Conservation (phyloP, 2,888 invertebrate genomes). For the Oxycera nigricornis region DNA sequence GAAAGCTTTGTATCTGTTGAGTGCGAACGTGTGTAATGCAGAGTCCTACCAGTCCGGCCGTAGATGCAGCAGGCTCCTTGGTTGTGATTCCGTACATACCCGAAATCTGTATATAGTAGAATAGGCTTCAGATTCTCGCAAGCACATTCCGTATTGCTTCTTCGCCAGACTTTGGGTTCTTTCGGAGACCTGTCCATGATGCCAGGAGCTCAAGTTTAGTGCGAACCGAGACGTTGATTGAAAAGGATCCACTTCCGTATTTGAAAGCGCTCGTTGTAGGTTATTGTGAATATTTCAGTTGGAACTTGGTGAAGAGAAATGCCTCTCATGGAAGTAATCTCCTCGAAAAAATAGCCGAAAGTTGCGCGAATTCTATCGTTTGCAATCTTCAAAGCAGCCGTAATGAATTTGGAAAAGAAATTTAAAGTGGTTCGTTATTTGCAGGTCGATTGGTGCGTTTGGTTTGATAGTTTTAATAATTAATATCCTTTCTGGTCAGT, state of each 20-base stretch:
- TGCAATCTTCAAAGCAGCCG: not conserved
- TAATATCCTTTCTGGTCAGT: not conserved
- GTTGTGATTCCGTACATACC: slow-evolving; percentile 5
- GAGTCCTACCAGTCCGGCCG: not conserved
- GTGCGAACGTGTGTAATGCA: slow-evolving; percentile 1
- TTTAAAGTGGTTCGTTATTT: not conserved
- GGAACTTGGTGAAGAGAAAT: not conserved
- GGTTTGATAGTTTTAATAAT: not conserved
- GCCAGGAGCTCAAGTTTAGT: slow-evolving; percentile 42
- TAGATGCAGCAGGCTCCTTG: slow-evolving; percentile 11
- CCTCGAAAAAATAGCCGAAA: not conserved
- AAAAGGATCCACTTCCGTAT: slow-evolving; percentile 37
- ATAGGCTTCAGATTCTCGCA: slow-evolving; percentile 24
- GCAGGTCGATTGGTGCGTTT: not conserved
- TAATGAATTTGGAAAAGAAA: not conserved
- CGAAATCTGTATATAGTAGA: slow-evolving; percentile 18
- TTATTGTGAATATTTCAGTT: not conserved
- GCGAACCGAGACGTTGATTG: slow-evolving; percentile 43
- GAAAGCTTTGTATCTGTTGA: slow-evolving; percentile 13
- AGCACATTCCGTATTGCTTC: slow-evolving; percentile 32
- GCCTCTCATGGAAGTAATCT: not conserved
- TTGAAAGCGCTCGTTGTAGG: not conserved
- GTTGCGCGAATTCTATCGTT: slow-evolving; percentile 1
- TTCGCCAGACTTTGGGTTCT: slow-evolving; percentile 20
- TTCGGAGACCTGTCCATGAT: not conserved